Conservation (phyloP, 2,797 vertebrate species). For the Cuculus canorus region DNA sequence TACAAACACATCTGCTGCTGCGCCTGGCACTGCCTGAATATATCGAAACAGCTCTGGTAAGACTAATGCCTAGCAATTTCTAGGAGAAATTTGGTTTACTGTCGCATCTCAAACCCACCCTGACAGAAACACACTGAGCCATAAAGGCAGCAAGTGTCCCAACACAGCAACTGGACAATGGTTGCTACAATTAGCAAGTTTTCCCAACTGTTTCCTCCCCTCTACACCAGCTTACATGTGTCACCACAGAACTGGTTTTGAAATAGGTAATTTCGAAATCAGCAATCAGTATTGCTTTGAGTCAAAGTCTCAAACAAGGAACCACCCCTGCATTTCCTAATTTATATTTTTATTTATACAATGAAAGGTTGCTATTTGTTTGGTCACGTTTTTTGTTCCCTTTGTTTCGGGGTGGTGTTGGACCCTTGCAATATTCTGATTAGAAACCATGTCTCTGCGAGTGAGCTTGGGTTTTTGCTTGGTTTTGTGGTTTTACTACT, state of each 20-base stretch:
- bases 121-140: not conserved
- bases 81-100: not conserved
- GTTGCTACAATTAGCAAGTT: not conserved
- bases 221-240: not conserved
- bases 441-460: not conserved
- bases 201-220: not conserved
- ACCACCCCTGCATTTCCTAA: not conserved
- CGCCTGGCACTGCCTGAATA: not conserved
- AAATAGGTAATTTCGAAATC: too few species aligned
- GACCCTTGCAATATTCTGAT: not conserved
- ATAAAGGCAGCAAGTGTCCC: not conserved
- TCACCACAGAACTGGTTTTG: not conserved
- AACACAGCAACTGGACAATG: not conserved
- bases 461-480: accelerated
- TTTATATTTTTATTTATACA: not conserved
- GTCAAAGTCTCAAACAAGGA: not conserved
- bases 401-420: not conserved
- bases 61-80: not conserved
- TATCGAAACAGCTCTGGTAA: not conserved
- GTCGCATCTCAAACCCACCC: not conserved
- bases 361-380: not conserved
- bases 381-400: not conserved
- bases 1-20: slow-evolving; percentile 48
- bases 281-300: not conserved
- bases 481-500: not conserved